Evolutionary conservation across 2,888 invertebrate genomes (phyloP).

Genomic region (Drosophila setosimentum): DNA sequence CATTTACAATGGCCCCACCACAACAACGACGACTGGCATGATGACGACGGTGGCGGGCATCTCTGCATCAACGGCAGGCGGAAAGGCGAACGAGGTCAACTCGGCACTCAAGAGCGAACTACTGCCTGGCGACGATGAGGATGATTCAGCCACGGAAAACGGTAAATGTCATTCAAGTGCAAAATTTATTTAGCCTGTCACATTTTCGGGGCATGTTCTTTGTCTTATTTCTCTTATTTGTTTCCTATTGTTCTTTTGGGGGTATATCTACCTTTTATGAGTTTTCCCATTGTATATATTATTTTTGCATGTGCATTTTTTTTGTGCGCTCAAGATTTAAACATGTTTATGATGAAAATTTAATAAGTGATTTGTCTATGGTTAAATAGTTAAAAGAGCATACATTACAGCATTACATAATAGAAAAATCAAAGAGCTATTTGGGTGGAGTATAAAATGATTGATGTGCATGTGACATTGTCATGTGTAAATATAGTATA

Average conservation of each 20-base stretch:
- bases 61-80: constrained; percentile 11
- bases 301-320: neutral
- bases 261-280: neutral
- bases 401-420: neutral
- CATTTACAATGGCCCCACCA: constrained; percentile 90
- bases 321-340: neutral
- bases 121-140: constrained; percentile 74
- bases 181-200: constrained; percentile 29
- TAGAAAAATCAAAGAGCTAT: neutral
- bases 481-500: neutral
- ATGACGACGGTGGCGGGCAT: constrained; percentile 9
- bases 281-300: neutral
- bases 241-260: neutral
- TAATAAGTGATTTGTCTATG: neutral
- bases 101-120: constrained; percentile 55
- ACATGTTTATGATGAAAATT: neutral
- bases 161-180: constrained; percentile 69
- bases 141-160: constrained; percentile 81
- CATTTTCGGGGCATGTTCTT: constrained; percentile 21
- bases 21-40: constrained; percentile 48
- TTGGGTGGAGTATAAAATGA: constrained; percentile 15
- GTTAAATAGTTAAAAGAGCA: neutral
- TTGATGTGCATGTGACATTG: neutral
- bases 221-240: constrained; percentile 1
- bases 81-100: constrained; percentile 41